Evolutionary conservation across 2,113 vertebrate species (phyloP).

Genomic region (Rhabdornis inornatus): DNA sequence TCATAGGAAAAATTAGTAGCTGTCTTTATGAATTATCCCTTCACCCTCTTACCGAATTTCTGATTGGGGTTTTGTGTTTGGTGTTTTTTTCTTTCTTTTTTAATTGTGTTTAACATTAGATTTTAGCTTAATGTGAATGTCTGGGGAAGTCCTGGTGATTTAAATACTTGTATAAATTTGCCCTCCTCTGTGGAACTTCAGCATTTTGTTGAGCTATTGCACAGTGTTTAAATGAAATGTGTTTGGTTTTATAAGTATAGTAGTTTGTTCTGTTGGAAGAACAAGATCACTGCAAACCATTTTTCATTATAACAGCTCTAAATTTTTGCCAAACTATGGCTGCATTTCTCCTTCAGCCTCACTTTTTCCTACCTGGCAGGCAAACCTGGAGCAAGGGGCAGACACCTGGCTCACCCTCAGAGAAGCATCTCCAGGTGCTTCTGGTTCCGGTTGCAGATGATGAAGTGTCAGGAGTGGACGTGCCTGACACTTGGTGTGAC

Average conservation of each 20-base stretch:
- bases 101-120: not conserved
- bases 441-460: fast-evolving
- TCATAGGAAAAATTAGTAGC: slow-evolving; percentile 27
- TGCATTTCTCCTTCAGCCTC: not conserved
- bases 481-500: not conserved
- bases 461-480: not conserved
- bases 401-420: not conserved
- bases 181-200: not conserved
- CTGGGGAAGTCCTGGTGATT: not conserved
- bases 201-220: not conserved
- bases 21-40: not conserved
- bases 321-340: not conserved
- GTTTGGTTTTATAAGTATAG: not conserved
- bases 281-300: not conserved
- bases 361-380: not conserved
- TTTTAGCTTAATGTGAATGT: not conserved
- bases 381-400: not conserved
- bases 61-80: not conserved
- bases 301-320: not conserved
- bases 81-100: not conserved
- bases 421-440: not conserved
- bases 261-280: not conserved
- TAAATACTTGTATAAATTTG: not conserved
- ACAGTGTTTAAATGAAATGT: not conserved
- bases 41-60: not conserved